These are phyloP conservation scores for Antheraea assamensis DNA, from an alignment of 2,888 invertebrate species.

Conservation along the genomic window DNA sequence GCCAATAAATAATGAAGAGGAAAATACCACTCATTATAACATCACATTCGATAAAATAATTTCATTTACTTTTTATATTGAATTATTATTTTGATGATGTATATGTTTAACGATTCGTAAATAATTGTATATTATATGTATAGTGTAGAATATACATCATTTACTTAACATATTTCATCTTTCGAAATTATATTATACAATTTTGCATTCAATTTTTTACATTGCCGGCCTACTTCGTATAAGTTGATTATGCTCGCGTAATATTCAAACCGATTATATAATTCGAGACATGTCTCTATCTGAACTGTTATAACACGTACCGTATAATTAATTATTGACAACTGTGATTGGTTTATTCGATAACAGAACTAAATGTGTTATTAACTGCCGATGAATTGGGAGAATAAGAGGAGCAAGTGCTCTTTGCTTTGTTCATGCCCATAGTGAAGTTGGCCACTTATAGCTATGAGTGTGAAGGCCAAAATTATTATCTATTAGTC, in stretches of 20 bases:
- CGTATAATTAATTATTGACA: neutral
- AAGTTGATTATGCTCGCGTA: conserved; percentile 24
- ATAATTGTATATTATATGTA: neutral
- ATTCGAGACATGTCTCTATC: neutral
- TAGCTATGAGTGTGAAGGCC: conserved; percentile 36
- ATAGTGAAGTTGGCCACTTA: conserved; percentile 45
- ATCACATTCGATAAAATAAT: neutral
- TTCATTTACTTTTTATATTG: neutral
- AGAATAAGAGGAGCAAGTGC: conserved; percentile 42
- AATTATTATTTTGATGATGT: neutral
- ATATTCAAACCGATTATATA: conserved; percentile 29
- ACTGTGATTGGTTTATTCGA: neutral
- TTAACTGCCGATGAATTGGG: conserved; percentile 46
- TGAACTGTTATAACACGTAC: neutral
- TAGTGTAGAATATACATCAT: conserved; percentile 23
- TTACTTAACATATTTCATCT: conserved; percentile 25
- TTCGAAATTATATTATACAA: conserved; percentile 33
- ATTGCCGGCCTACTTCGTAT: conserved; percentile 25
- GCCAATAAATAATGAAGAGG: no score
- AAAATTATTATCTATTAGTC: conserved; percentile 33
- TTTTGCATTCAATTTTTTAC: conserved; percentile 26
- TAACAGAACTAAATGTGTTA: neutral
- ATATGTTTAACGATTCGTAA: neutral
- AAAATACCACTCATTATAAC: neutral
- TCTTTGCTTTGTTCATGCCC: conserved; percentile 38